A percentile compares a stretch with the other conserved stretches of the same genome.
Evolutionary conservation across 2,888 invertebrate species (phyloP).

Genomic region (Willowsia nigromaculata): DNA sequence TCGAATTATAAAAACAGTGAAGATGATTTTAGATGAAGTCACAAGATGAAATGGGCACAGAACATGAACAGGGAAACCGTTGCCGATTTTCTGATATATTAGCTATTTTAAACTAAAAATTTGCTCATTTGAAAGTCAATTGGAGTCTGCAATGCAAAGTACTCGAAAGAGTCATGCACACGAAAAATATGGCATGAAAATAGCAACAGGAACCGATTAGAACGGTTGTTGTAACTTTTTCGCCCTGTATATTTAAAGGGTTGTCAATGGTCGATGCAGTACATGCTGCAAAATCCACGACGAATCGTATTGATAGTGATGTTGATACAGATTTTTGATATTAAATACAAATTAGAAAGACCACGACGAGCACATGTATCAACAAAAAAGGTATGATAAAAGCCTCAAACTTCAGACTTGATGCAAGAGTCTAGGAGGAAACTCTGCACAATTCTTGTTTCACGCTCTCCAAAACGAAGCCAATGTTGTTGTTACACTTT

Average conservation of each 20-base stretch:
- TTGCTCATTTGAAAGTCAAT: neutral
- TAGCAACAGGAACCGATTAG: neutral
- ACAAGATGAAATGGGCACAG: neutral
- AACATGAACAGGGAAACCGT: neutral
- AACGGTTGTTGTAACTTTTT: neutral
- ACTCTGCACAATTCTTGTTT: neutral
- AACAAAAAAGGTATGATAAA: neutral
- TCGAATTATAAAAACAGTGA: slow-evolving; percentile 36
- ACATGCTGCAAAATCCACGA: neutral
- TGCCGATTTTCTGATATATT: neutral
- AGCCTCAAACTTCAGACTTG: slow-evolving; percentile 14
- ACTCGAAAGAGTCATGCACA: slow-evolving; percentile 15
- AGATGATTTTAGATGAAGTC: slow-evolving; percentile 7
- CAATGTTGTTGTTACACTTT: neutral
- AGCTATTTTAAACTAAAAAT: neutral
- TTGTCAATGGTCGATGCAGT: neutral
- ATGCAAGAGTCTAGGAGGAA: slow-evolving; percentile 24
- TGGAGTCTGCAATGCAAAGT: neutral
- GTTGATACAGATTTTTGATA: neutral
- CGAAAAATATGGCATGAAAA: neutral
- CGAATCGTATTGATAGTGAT: neutral
- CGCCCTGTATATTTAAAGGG: too few species aligned
- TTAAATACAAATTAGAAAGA: slow-evolving; percentile 30
- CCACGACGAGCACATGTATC: slow-evolving; percentile 34
- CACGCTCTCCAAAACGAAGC: neutral